Evolutionary conservation across 2,888 invertebrate genomes (phyloP).

Genomic region (Drosophila ezoana): DNA sequence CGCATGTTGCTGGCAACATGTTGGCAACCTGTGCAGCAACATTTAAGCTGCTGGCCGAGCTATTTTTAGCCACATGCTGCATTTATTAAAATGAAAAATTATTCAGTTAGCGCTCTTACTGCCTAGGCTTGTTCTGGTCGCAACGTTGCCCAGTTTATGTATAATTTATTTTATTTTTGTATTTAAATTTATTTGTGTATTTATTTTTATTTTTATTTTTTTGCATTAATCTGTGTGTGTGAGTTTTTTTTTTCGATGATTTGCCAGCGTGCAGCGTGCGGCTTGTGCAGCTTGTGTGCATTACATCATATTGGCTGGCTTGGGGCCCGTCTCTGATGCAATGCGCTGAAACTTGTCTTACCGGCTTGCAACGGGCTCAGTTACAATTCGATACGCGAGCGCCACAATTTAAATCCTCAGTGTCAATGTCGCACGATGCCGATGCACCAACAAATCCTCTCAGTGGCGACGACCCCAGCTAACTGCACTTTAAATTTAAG

Average conservation of each 20-base stretch:
- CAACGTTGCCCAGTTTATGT: slow-evolving; percentile 34
- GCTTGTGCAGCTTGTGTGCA: slow-evolving; percentile 52
- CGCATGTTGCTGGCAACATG: slow-evolving; percentile 61
- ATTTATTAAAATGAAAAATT: slow-evolving; percentile 78
- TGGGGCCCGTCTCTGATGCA: slow-evolving; percentile 64
- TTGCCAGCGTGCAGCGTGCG: slow-evolving; percentile 22
- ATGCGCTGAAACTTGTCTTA: slow-evolving; percentile 75
- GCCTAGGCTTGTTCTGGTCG: slow-evolving; percentile 12
- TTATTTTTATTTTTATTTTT: slow-evolving; percentile 13
- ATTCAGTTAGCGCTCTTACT: slow-evolving; percentile 47
- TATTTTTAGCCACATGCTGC: slow-evolving; percentile 70
- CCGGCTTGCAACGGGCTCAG: slow-evolving; percentile 63
- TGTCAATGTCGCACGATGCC: slow-evolving; percentile 71
- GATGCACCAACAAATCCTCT: slow-evolving; percentile 11
- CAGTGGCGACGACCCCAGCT: slow-evolving; percentile 46
- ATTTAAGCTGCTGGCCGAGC: slow-evolving; percentile 58
- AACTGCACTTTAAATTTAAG: slow-evolving; percentile 62
- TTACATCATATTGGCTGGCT: slow-evolving; percentile 70
- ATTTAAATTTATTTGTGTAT: slow-evolving; percentile 22
- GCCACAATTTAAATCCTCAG: slow-evolving; percentile 80
- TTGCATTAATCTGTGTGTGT: slow-evolving; percentile 40
- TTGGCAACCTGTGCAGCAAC: slow-evolving; percentile 69
- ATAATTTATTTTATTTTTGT: slow-evolving; percentile 42
- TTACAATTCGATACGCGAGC: slow-evolving; percentile 78
- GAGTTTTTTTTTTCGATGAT: slow-evolving; percentile 44